phyloP scores from a whole-genome alignment of 2,113 vertebrate species.

The Erythrocercus mccallii region DNA sequence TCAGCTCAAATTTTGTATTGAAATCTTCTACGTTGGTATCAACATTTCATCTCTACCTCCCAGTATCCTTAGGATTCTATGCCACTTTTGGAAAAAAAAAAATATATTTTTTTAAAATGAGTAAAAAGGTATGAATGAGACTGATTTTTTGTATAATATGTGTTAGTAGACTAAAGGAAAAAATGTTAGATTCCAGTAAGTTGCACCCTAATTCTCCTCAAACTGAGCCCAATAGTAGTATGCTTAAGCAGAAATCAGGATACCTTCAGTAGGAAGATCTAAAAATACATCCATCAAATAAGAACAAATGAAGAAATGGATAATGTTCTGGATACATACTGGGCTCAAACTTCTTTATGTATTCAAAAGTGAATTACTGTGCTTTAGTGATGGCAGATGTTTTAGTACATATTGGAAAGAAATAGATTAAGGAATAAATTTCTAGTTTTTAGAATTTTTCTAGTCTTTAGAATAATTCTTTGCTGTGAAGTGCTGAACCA shows the following conservation, averaged over 20 bases:
- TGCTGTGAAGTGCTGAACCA: slow-evolving; percentile 37
- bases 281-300: not conserved
- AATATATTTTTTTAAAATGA: no score
- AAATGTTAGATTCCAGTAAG: not conserved
- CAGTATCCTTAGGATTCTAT: not conserved
- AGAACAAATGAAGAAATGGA: not conserved
- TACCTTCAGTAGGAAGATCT: not conserved
- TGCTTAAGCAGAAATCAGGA: not conserved
- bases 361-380: slow-evolving; percentile 42
- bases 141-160: not conserved
- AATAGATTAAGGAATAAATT: slow-evolving; percentile 52
- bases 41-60: not conserved
- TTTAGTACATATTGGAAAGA: slow-evolving; percentile 39
- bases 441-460: no score
- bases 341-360: not conserved
- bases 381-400: slow-evolving; percentile 15
- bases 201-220: not conserved
- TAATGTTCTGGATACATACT: not conserved
- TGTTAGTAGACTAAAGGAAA: not conserved
- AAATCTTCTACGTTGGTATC: not conserved
- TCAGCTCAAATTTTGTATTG: not conserved
- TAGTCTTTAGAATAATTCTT: slow-evolving; percentile 39
- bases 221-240: not conserved
- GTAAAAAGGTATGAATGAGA: not conserved
- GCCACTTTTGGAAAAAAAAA: no score